phyloP scores from a whole-genome alignment of 2,888 invertebrate species.

The Liodrosophila aerea region DNA sequence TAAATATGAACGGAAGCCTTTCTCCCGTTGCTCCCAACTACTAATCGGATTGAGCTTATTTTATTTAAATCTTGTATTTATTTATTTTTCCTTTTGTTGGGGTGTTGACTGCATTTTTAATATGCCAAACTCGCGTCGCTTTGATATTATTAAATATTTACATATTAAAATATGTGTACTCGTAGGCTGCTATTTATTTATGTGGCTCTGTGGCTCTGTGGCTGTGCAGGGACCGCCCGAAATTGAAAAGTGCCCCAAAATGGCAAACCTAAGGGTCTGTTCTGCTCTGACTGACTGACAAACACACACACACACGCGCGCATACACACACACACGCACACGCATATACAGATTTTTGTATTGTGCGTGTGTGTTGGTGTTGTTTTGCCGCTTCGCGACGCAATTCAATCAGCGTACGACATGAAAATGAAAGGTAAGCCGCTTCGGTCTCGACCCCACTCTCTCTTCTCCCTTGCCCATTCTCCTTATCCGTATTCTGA shows the following conservation, averaged over 20 bases:
- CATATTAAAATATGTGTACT: constrained; percentile 61
- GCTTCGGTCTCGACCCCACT: constrained; percentile 1
- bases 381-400: constrained; percentile 31
- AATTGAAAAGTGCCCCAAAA: constrained; percentile 32
- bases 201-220: constrained; percentile 21
- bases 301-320: constrained; percentile 6
- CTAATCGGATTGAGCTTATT: constrained; percentile 30
- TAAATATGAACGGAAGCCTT: constrained; percentile 34
- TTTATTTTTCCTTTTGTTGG: constrained; percentile 16
- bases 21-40: too few relatives aligned
- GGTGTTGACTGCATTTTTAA: constrained; percentile 45
- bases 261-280: constrained; percentile 21
- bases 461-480: too few relatives aligned
- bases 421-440: constrained; percentile 46
- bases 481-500: constrained; percentile 5
- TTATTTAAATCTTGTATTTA: too few relatives aligned
- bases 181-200: constrained; percentile 49
- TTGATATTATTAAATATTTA: constrained; percentile 77
- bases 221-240: constrained; percentile 16
- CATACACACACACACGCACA: background rate
- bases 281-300: background rate
- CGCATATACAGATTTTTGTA: background rate
- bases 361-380: constrained; percentile 10
- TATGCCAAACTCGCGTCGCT: constrained; percentile 40
- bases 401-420: constrained; percentile 50